phyloP scores from a whole-genome alignment of 2,888 invertebrate genomes.

The Masnerella sp. region DNA sequence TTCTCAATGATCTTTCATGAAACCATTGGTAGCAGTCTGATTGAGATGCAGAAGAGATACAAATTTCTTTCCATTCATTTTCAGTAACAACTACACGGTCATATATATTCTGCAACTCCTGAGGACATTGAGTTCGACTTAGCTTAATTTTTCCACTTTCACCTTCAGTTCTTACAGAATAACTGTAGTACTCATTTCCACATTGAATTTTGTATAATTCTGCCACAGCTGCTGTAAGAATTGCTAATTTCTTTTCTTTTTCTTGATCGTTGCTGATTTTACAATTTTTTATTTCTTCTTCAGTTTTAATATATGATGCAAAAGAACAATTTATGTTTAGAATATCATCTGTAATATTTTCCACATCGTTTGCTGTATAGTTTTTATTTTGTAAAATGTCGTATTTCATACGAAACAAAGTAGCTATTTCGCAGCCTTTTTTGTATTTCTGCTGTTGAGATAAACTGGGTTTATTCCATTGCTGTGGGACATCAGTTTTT shows the following conservation, averaged over 20 bases:
- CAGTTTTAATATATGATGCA: background rate
- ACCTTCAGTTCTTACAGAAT: background rate
- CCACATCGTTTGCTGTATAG: background rate
- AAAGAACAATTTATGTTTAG: background rate
- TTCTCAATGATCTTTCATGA: background rate
- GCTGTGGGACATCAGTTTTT: background rate
- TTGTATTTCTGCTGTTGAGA: background rate
- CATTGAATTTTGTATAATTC: background rate
- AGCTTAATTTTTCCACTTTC: background rate
- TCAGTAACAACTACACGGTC: background rate
- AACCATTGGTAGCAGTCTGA: slow-evolving; percentile 15
- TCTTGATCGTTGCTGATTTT: too few relatives aligned
- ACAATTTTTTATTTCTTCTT: background rate
- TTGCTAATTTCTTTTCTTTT: background rate
- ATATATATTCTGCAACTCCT: background rate
- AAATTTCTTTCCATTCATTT: slow-evolving; percentile 7
- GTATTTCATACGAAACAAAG: background rate
- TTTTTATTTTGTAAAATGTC: background rate
- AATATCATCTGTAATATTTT: background rate
- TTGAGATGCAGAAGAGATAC: background rate
- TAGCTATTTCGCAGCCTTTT: background rate
- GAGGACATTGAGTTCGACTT: background rate
- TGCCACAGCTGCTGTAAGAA: background rate
- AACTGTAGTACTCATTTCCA: background rate
- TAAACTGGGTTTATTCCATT: background rate